Conservation (phyloP, 2,888 invertebrate species). For the Bombyx huttoni region DNA sequence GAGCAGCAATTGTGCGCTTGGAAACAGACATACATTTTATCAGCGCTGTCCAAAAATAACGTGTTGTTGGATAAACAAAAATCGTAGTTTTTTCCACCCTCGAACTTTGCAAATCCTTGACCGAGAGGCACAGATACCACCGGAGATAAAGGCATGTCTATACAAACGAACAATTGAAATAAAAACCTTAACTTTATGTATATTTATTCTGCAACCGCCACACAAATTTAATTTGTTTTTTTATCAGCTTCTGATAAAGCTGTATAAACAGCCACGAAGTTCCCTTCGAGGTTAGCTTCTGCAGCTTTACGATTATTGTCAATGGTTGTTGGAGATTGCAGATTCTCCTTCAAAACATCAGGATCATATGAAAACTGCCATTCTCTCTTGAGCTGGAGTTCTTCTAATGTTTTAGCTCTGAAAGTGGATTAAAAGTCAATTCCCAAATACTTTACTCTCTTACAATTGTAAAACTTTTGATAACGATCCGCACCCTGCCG, state of each 20-base stretch:
- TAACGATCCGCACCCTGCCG: no score
- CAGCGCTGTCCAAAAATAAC: no score
- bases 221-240: conserved; percentile 7
- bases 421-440: conserved; percentile 6
- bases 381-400: conserved; percentile 43
- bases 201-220: conserved; percentile 26
- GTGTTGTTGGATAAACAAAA: no score
- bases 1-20: no score
- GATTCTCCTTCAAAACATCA: conserved; percentile 16
- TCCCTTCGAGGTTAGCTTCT: conserved; percentile 6
- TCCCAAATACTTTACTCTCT: no score
- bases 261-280: conserved; percentile 36
- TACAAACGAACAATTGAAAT: neutral
- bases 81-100: no score
- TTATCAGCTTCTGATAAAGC: conserved; percentile 15
- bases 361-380: conserved; percentile 44
- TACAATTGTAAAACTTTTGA: neutral
- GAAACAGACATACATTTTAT: no score
- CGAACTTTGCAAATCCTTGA: no score
- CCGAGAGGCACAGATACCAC: no score
- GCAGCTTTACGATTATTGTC: neutral
- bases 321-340: neutral
- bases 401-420: conserved; percentile 42
- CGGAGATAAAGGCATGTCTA: neutral
- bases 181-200: conserved; percentile 1